Evolutionary conservation across 1,140 invertebrate genomes (phyloP).

Genomic region (Pemphigus obesinymphae): DNA sequence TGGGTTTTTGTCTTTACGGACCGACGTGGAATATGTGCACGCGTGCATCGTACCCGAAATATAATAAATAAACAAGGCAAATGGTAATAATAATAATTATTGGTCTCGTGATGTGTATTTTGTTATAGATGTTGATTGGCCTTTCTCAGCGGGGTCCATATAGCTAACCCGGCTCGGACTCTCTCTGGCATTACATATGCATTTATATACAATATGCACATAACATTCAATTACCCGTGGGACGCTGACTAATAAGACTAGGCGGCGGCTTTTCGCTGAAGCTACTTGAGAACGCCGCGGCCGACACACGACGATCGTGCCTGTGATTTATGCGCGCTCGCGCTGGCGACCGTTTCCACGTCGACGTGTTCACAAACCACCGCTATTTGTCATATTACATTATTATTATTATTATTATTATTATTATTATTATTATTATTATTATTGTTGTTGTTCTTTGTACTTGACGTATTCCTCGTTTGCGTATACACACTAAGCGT

Average conservation of each 20-base stretch:
- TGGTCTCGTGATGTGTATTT: not conserved
- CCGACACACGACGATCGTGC: not conserved
- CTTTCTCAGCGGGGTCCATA: constrained; percentile 29
- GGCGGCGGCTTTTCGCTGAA: constrained; percentile 6
- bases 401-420: too few relatives aligned
- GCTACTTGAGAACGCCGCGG: not conserved
- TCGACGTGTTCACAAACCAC: not conserved
- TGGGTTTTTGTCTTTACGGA: constrained; percentile 35
- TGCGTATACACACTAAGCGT: too few relatives aligned
- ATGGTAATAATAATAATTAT: constrained; percentile 15
- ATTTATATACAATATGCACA: too few relatives aligned
- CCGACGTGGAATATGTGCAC: not conserved
- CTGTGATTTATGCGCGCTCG: constrained; percentile 1
- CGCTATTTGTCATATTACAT: not conserved
- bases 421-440: too few relatives aligned
- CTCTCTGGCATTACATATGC: not conserved
- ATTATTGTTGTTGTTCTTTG: too few relatives aligned
- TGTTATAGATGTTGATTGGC: constrained; percentile 32
- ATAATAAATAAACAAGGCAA: constrained; percentile 20
- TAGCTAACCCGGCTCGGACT: not conserved
- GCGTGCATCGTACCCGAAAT: constrained; percentile 3
- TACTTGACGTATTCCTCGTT: too few relatives aligned
- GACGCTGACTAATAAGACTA: constrained; percentile 30
- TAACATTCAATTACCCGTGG: constrained; percentile 20
- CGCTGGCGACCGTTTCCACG: not conserved